Percentiles rank a stretch among this genome's conserved stretches.
Evolutionary conservation across 2,888 invertebrate species (phyloP).

Genomic region (Apamea crenata): DNA sequence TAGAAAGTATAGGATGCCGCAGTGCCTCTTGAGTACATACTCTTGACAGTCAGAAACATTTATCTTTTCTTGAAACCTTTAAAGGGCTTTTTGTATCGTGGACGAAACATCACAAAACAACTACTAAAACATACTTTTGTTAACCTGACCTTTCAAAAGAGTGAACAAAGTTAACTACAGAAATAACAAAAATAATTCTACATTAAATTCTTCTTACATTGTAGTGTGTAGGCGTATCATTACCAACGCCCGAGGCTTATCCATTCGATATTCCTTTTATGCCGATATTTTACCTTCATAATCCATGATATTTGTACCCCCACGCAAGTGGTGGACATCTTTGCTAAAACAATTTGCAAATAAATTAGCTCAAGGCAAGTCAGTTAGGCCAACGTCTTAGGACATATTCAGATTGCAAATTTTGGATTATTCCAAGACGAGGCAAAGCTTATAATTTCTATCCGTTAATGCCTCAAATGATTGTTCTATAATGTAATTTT

Average conservation of each 20-base stretch:
- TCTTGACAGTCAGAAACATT: background rate
- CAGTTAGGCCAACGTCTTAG: slow-evolving; percentile 47
- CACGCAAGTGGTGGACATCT: slow-evolving; percentile 56
- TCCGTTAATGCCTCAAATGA: background rate
- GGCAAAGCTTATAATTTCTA: background rate
- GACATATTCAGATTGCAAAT: slow-evolving; percentile 18
- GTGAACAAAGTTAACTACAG: slow-evolving; percentile 11
- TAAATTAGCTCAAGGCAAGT: slow-evolving; percentile 71
- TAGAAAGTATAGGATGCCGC: background rate
- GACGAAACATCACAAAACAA: slow-evolving; percentile 4
- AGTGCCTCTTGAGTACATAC: background rate
- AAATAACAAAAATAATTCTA: slow-evolving; percentile 43
- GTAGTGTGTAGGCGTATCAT: slow-evolving; percentile 55
- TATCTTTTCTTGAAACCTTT: background rate
- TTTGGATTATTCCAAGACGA: background rate
- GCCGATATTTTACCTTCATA: slow-evolving; percentile 55
- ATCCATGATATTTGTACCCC: slow-evolving; percentile 51
- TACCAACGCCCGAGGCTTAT: slow-evolving; percentile 54
- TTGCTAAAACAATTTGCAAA: slow-evolving; percentile 67
- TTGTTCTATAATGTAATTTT: no score
- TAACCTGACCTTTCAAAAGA: slow-evolving; percentile 36
- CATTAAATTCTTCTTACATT: slow-evolving; percentile 30
- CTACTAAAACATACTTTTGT: slow-evolving; percentile 1
- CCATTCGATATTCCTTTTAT: slow-evolving; percentile 43
- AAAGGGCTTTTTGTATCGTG: background rate